A percentile compares a stretch with the other conserved stretches of the same genome.
Evolutionary conservation across 2,888 invertebrate genomes (phyloP).

Genomic region (Antitype chi): DNA sequence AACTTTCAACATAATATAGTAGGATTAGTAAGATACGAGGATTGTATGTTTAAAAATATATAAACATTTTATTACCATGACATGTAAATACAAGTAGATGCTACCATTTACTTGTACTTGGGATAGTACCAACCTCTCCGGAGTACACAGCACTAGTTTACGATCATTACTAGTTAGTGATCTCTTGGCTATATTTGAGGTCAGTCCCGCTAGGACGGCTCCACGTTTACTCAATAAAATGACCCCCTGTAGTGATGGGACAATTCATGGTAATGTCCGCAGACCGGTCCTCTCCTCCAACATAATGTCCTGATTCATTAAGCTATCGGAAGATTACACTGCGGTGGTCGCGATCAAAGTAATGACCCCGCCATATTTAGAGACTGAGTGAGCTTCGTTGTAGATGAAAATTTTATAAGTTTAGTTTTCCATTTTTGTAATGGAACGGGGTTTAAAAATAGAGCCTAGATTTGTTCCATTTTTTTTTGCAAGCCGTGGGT

Average conservation of each 20-base stretch:
- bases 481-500: background rate
- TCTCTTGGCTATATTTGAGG: constrained; percentile 66
- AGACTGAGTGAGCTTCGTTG: constrained; percentile 47
- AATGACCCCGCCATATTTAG: constrained; percentile 66
- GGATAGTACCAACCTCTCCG: constrained; percentile 6
- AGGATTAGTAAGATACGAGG: too few species aligned
- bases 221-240: constrained; percentile 78
- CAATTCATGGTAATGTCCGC: constrained; percentile 75
- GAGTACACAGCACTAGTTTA: constrained; percentile 61
- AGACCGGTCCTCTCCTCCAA: constrained; percentile 70
- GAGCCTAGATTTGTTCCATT: background rate
- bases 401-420: constrained; percentile 28
- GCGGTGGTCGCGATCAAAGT: constrained; percentile 73
- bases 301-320: constrained; percentile 83
- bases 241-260: constrained; percentile 80
- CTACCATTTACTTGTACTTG: background rate
- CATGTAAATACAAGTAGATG: constrained; percentile 18
- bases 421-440: constrained; percentile 10
- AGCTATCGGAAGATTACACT: constrained; percentile 76
- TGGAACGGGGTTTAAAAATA: constrained; percentile 9
- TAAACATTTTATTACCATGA: constrained; percentile 15
- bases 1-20: too few species aligned
- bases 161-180: constrained; percentile 62
- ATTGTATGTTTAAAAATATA: too few species aligned
- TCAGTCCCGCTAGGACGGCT: constrained; percentile 67